phyloP scores from a whole-genome alignment of 2,797 vertebrate genomes.

The Leuciscus waleckii region DNA sequence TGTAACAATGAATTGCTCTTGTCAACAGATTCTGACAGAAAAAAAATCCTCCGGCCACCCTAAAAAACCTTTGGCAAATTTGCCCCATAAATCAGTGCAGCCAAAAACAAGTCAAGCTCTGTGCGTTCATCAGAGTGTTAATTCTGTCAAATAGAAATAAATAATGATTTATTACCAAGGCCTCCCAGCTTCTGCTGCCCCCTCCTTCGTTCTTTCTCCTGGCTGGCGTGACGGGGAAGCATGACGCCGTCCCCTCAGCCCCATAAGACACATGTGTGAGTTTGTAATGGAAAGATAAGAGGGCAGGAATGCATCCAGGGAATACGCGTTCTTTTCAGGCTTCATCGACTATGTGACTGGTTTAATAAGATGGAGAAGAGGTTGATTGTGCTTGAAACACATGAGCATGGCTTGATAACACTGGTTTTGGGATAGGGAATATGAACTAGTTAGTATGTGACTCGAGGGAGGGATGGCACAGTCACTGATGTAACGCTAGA shows the following conservation, averaged over 20 bases:
- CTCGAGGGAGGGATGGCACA: slow-evolving; percentile 13
- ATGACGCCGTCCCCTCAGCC: slow-evolving; percentile 62
- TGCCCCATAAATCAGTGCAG: slow-evolving; percentile 41
- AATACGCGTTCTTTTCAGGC: slow-evolving; percentile 75
- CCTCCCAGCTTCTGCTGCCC: slow-evolving; percentile 62
- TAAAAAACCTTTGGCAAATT: slow-evolving; percentile 26
- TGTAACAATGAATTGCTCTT: slow-evolving; percentile 33
- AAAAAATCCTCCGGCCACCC: slow-evolving; percentile 7
- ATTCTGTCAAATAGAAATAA: slow-evolving; percentile 78
- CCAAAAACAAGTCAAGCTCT: slow-evolving; percentile 42
- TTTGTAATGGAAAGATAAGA: slow-evolving; percentile 66
- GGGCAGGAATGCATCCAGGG: slow-evolving; percentile 70
- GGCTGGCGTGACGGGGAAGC: slow-evolving; percentile 62
- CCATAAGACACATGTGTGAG: slow-evolving; percentile 66
- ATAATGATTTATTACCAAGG: slow-evolving; percentile 72
- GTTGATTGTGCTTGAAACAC: slow-evolving; percentile 60
- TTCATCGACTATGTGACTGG: slow-evolving; percentile 79
- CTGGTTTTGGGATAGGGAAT: slow-evolving; percentile 60
- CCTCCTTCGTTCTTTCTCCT: slow-evolving; percentile 35
- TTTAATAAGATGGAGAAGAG: slow-evolving; percentile 73
- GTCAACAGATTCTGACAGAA: slow-evolving; percentile 35
- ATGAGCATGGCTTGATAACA: slow-evolving; percentile 56
- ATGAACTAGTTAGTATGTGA: slow-evolving; percentile 42
- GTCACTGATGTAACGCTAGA: slow-evolving; percentile 48
- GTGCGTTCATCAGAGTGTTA: slow-evolving; percentile 67